Evolutionary conservation across 2,113 vertebrate species (phyloP).

Genomic region (Chinchilla lanigera): DNA sequence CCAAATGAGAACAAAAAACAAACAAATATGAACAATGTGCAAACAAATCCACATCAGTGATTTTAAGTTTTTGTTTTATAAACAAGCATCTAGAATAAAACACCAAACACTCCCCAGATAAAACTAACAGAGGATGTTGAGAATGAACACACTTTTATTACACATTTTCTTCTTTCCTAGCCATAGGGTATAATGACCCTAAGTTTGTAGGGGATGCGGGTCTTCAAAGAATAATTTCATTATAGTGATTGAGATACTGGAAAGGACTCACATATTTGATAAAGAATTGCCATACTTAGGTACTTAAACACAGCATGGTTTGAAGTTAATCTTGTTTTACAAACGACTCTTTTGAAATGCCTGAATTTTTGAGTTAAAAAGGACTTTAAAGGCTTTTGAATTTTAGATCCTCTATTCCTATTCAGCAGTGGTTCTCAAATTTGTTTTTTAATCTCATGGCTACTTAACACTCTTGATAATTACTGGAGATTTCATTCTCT

Average conservation of each 20-base stretch:
- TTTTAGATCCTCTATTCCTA: background rate
- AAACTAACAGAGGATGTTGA: background rate
- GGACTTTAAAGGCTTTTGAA: constrained; percentile 3
- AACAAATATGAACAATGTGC: background rate
- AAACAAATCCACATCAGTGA: background rate
- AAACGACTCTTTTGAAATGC: background rate
- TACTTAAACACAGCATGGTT: constrained; percentile 32
- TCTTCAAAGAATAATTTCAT: background rate
- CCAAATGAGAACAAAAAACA: background rate
- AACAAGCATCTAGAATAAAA: background rate
- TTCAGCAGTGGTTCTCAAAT: constrained; percentile 10
- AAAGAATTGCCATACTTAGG: background rate
- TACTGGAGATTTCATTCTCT: background rate
- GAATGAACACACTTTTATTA: background rate
- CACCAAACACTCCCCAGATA: background rate
- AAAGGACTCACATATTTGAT: background rate
- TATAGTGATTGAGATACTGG: background rate
- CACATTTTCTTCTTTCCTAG: background rate
- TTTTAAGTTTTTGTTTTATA: constrained; percentile 35
- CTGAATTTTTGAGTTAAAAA: constrained; percentile 51
- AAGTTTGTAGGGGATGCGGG: background rate
- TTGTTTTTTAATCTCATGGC: background rate
- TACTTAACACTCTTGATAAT: constrained; percentile 18
- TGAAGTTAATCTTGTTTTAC: constrained; percentile 36
- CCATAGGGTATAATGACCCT: background rate